Percentiles rank a stretch among this genome's conserved stretches.
These are phyloP conservation scores for Edolisoma coerulescens DNA, from an alignment of 2,113 vertebrate species.

Conservation along the genomic window DNA sequence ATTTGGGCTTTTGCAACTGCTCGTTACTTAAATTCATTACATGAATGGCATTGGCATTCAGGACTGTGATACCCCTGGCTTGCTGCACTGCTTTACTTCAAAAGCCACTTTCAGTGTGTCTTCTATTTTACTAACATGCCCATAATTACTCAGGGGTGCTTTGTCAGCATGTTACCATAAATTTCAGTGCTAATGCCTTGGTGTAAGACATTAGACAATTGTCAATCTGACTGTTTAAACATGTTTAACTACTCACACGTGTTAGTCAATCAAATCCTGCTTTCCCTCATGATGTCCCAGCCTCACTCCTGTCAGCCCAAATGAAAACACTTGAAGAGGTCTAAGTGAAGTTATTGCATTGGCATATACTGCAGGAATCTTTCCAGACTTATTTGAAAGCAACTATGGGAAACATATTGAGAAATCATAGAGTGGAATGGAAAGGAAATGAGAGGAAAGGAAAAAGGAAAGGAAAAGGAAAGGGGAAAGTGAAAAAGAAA, in stretches of 20 bases:
- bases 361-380: not conserved
- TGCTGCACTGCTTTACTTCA: not conserved
- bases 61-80: not conserved
- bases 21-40: not conserved
- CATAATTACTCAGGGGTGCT: not conserved
- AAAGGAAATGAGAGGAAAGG: too few relatives aligned
- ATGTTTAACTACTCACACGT: not conserved
- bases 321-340: not conserved
- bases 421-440: not conserved
- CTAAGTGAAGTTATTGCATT: not conserved
- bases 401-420: not conserved
- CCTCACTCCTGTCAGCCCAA: not conserved
- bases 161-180: not conserved
- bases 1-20: not conserved
- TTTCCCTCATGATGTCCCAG: not conserved
- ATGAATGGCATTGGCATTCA: not conserved
- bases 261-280: not conserved
- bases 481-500: too few relatives aligned
- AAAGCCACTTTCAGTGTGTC: not conserved
- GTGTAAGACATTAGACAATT: not conserved
- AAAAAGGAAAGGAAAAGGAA: not conserved
- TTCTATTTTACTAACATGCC: not conserved
- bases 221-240: not conserved
- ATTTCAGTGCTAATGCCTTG: not conserved
- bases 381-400: not conserved